Evolutionary conservation across 2,797 vertebrate genomes (phyloP), one percentile per base, ranked within the genome.

Genomic region (Ctenochaetus hawaiiensis): DNA sequence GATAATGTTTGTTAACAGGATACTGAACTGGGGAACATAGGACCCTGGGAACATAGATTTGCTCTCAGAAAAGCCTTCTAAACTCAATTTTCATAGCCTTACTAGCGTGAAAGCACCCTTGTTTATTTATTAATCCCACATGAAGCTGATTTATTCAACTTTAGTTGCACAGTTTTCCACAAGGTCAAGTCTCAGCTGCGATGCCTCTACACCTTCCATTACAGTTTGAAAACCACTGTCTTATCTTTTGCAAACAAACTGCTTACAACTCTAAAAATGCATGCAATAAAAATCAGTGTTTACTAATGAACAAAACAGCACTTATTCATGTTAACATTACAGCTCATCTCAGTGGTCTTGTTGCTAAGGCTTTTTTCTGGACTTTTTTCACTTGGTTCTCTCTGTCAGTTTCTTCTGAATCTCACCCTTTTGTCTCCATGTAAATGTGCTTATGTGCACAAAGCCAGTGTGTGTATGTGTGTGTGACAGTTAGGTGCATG

Each of bases 51-150:
- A 49, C 18, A 49, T 10, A 11, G 17, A n/a, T 49, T 9, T 3
- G 16, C 18, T 49, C 8, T 9, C 18, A n/a, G 12, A 41, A n/a
- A 76, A 52, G 17, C 17, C 18, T 34, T 7, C 45, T 54, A 52
- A 26, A 16, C 5, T 30, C 11, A 0, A 13, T 59, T n/a, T 41
- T 65, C 44, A 51, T 1, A 49, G n/a, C 34, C 37, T 30, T 41
- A 30, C 14, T 26, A 58, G 54, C 2, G 22, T 75, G 70, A 62
- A 59, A 62, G 30, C 47, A 16, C 26, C 37, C 6, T 51, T 61
- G 47, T 64, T 70, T 83, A 26, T 77, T 75, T 80, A 80, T 80
- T 67, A 61, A 22, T 78, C 57, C 67, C 72, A 63, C 54, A 48
- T 78, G 71, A 64, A 58, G n/a, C 34, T 2, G 0, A 51, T 65